Evolutionary conservation across 2,888 invertebrate species (phyloP).

Genomic region (Apomyelois bistriatella): DNA sequence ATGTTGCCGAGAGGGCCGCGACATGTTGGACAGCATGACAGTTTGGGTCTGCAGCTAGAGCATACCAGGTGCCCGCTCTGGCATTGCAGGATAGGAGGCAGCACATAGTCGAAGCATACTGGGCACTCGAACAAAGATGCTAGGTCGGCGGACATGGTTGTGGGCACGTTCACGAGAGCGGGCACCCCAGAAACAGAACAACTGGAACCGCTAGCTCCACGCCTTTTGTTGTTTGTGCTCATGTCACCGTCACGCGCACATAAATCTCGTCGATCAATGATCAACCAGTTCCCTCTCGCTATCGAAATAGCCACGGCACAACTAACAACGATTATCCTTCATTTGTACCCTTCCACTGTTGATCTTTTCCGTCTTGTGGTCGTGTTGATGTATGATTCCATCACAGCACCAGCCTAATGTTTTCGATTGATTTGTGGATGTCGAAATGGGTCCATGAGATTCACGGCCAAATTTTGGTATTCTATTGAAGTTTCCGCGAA

Average conservation of each 20-base stretch:
- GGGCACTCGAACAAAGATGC: constrained; percentile 96
- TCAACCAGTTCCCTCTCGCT: constrained; percentile 41
- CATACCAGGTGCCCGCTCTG: constrained; percentile 99
- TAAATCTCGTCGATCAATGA: constrained; percentile 60
- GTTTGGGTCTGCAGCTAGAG: constrained; percentile 97
- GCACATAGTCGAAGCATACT: constrained; percentile 99
- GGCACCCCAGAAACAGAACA: constrained; percentile 75
- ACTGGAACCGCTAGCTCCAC: constrained; percentile 78
- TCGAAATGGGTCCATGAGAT: constrained; percentile 36
- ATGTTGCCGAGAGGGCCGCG: constrained; percentile 98
- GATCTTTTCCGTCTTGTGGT: constrained; percentile 62
- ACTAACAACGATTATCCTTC: constrained; percentile 32
- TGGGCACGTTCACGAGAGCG: constrained; percentile 79
- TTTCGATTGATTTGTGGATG: constrained; percentile 37
- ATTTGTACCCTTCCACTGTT: constrained; percentile 70
- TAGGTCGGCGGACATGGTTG: constrained; percentile 90
- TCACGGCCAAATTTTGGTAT: constrained; percentile 28
- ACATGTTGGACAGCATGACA: constrained; percentile 98
- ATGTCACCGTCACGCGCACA: constrained; percentile 75
- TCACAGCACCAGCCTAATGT: constrained; percentile 60
- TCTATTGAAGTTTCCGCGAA: neutral
- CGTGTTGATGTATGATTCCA: constrained; percentile 62
- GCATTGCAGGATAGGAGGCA: constrained; percentile 99
- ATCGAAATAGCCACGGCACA: constrained; percentile 31
- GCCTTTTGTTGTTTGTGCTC: constrained; percentile 78